Evolutionary conservation across 2,113 vertebrate genomes (phyloP), one percentile per base, ranked within the genome.

Genomic region (Ochotona princeps): DNA sequence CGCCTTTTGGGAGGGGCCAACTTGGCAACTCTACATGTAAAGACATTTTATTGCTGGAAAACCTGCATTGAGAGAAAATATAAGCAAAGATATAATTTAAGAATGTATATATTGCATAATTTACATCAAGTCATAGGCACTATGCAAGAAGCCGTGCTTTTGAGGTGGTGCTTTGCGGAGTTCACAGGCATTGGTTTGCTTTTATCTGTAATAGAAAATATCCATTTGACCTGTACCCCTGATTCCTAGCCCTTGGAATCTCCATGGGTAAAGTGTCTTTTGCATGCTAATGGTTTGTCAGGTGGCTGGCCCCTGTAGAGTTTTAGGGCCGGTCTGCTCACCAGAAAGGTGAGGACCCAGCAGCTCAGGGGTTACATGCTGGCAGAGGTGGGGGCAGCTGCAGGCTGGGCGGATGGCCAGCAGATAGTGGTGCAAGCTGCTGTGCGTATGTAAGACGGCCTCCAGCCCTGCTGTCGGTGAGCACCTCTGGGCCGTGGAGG

Each of bases 41-140:
- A 65, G 78, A 26, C 70, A 78, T 81, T 95, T 94, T 78, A 91
- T 81, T 88, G 54, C 80, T 87, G 67, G 47, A 21, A 72, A 96
- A 21, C 2, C 1, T 38, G 67, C 61, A 57, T 87, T 89, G 78
- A 91, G 75, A 95, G 91, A 89, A 91, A 93, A 70, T 49, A 90
- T 30, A 76, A 93, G 67, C 63, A 88, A 67, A 80, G 30, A 38
- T 83, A 28, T 25, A 80, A 35, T 38, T 66, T 92, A 15, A 70
- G 51, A 90, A 26, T 81, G 15, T 74, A 8, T 60, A 51, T 10
- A 8, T 30, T 32, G 23, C 2, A 51, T 85, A 73, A 49, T 28
- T 90, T 87, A 85, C 83, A 32, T 85, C 65, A 91, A 63, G 69
- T 81, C 51, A 73, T 25, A 74, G 44, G 12, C 83, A 28, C 17